Percentiles rank a stretch among this genome's conserved stretches.
Conservation (phyloP, 2,113 vertebrate genomes). For the Hepsetus odoe region DNA sequence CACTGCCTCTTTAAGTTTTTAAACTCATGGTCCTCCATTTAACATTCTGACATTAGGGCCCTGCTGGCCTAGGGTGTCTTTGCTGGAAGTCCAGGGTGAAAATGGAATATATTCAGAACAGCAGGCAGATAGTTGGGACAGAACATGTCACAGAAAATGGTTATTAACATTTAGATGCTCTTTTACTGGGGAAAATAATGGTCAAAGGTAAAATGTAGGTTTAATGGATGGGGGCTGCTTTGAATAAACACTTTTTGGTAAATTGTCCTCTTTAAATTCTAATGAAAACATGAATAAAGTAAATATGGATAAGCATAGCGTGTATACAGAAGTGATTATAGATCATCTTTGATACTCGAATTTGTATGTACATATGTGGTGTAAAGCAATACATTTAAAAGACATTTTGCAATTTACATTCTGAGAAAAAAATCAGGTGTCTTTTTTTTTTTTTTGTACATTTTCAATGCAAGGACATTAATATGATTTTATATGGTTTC, state of each 20-base stretch:
- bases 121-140: slow-evolving; percentile 31
- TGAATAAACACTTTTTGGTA: slow-evolving; percentile 54
- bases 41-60: slow-evolving; percentile 81
- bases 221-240: slow-evolving; percentile 65
- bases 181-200: slow-evolving; percentile 41
- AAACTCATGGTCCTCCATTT: slow-evolving; percentile 86
- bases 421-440: not conserved
- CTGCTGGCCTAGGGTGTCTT: slow-evolving; percentile 44
- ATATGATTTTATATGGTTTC: not conserved
- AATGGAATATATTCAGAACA: slow-evolving; percentile 59
- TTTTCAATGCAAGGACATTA: not conserved
- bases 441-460: not conserved
- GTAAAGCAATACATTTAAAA: not conserved
- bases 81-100: slow-evolving; percentile 45
- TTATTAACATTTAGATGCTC: slow-evolving; percentile 73
- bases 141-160: slow-evolving; percentile 59
- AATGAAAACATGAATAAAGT: slow-evolving; percentile 46
- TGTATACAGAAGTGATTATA: not conserved
- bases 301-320: slow-evolving; percentile 3
- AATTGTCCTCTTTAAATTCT: slow-evolving; percentile 48
- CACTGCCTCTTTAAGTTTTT: slow-evolving; percentile 95
- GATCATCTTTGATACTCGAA: not conserved
- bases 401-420: not conserved
- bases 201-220: slow-evolving; percentile 40
- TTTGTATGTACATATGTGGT: not conserved